phyloP scores from a whole-genome alignment of 2,113 vertebrate genomes.

The Neoarius graeffei region DNA sequence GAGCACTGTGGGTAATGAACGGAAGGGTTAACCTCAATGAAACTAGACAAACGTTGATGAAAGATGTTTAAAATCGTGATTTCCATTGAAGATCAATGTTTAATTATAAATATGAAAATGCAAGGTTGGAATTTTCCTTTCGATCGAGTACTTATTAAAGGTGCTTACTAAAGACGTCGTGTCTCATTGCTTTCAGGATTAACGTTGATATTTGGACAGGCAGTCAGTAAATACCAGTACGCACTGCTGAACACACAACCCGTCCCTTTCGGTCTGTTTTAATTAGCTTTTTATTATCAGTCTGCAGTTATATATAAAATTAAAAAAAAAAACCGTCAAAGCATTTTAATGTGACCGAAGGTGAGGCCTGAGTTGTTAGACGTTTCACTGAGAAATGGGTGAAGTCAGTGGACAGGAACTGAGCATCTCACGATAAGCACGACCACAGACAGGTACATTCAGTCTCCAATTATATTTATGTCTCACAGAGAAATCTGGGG shows the following conservation, averaged over 20 bases:
- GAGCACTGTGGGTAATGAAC: neutral
- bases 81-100: neutral
- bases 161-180: neutral
- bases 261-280: constrained; percentile 45
- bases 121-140: neutral
- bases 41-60: neutral
- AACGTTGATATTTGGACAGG: constrained; percentile 68
- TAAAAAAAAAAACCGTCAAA: neutral
- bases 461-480: neutral
- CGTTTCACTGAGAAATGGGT: constrained; percentile 17
- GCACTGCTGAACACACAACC: constrained; percentile 36
- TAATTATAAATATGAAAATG: neutral
- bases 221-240: constrained; percentile 58
- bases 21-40: neutral
- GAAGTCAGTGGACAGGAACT: constrained; percentile 14
- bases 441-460: constrained; percentile 17
- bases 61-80: neutral
- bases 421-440: neutral
- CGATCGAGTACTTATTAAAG: neutral
- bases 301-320: neutral
- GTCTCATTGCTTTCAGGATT: constrained; percentile 56
- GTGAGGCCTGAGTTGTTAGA: neutral
- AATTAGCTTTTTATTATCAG: constrained; percentile 40
- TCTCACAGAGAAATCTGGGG: neutral
- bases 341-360: constrained; percentile 1